Base-by-base conservation (phyloP, 2,888 invertebrate genomes). In the Habrosyne pyritoides region DNA sequence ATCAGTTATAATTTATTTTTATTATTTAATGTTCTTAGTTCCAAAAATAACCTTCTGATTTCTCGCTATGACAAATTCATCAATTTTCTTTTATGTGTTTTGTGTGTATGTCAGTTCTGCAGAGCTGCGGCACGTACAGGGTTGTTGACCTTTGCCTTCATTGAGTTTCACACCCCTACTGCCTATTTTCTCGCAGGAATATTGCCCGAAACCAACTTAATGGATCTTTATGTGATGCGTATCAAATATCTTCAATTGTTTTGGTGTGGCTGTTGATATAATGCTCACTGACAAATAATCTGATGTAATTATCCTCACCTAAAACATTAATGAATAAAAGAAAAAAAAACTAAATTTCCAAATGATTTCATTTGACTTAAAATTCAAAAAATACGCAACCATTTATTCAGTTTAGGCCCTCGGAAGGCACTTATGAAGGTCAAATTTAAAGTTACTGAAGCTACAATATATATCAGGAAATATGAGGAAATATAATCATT, bases 131-230 rank as follows among this genome's bases (percentile, higher is more conserved):
- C 50, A 50, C 50, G 50, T 30, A 10, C 21, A 21, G 28, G n/a
- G 50, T 50, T 21, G 21, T 30, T 50, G 50, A 30, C 50, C 50
- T 50, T 6, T 48, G 22, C 24, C 48, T 22, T 47, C 24, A 53
- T 53, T 53, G 48, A 53, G 47, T 33, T 53, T 42, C 47, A 21
- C 47, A 18, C 24, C 53, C 22, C 33, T 33, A 48, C 49, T 53
- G 24, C 53, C 54, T 54, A n/a, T 53, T 56, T 26, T 47, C 14
- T 42, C 14, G 42, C 42, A 50, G 51, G 48, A 46, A 53, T 52
- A 57, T 48, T 55, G 54, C 48, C 46, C 53, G 26, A 55, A 54
- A 55, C 60, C 57, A 56, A 53, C 57, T 62, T 54, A 60, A 63
- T 60, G 47, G 57, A 55, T 60, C 56, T 53, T 53, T 62, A 30